Base-by-base conservation (phyloP, 2,888 invertebrate genomes). In the Eilema griseolum region DNA sequence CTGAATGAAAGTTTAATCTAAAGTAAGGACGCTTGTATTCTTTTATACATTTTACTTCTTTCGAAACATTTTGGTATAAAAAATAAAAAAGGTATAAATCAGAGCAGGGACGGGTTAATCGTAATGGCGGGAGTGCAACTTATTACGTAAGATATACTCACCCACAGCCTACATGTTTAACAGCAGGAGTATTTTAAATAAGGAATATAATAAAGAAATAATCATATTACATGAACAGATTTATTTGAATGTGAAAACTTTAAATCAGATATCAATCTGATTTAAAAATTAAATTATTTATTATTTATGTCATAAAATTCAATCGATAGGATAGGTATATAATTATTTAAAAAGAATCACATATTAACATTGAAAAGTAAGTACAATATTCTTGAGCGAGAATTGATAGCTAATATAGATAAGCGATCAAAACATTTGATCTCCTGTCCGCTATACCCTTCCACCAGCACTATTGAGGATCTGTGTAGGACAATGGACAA, bases 1-100 rank as follows among this genome's bases (percentile, higher is more conserved):
- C 64, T 60, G 20, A 62, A 60, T 37, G 61, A 66, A 72, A 46
- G 33, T 8, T 65, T 24, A 63, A 66, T 69, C 70, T 66, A 67
- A 80, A 72, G 69, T 28, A 59, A 14, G 26, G 59, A 20, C 20
- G n/a, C 52, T 52, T 52, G 7, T n/a, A n/a, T 52, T 8, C n/a
- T 52, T 20, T n/a, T 52, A n/a, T 20, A 52, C 10, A 4, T 20
- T 46, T 46, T 14, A 7, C 0, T 46, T 46, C 20, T 46, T 46
- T 46, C 46, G 46, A 46, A 46, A 46, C 16, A 14, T 41, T 41
- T 16, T 41, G 14, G 3, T 16, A 41, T 41, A 28, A 28, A 12
- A 41, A 16, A 41, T 16, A 41, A 16, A 46, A 46, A 46, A 7
- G 7, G 0, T 46, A 5, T 46, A 20, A 46, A 20, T 46, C 46